Evolutionary conservation across 1,140 invertebrate genomes (phyloP), one percentile per base, ranked within the genome.

Genomic region (Solenopsis fugax): DNA sequence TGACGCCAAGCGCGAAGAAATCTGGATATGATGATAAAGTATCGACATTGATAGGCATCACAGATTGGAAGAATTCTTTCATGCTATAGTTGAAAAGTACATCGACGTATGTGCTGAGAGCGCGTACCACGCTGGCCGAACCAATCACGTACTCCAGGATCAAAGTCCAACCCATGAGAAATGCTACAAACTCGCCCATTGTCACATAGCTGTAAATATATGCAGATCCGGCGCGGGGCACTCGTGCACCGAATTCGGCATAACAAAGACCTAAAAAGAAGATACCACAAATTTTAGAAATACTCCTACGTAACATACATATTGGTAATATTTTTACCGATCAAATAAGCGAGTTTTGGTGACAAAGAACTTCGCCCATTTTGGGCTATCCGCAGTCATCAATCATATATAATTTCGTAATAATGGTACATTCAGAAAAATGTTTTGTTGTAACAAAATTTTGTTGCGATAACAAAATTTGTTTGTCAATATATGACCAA

Each of bases 151-250:
- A 99, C 94, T 99, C 98, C 64, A 99, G 94, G 85, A 99, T 98
- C 1, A 99, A 96, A 94, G 98, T 99, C 98, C 98, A 99, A n/a
- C 98, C 98, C 93, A 97, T 98, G 85, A 96, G 96, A 95, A 96
- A 99, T 50, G 96, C 98, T 10, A 96, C 97, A 94, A 97, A 97
- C 94, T 99, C 98, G 0, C 98, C 98, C 60, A 98, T 97, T 29
- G 97, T 98, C 4, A 98, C 98, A 92, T 98, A 99, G 91, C 97
- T 98, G 95, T 98, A 99, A 29, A 98, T 96, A 93, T 99, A 99
- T 0, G 98, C 98, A 0, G 98, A 98, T 5, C 98, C 98, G 0
- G 98, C 97, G 88, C 97, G 97, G 2, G 98, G 98, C 4, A 98
- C 98, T 86, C 98, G 95, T 0, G 98, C 97, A 16, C 97, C 98